A percentile compares a stretch with the other conserved stretches of the same genome.
These are phyloP conservation scores for Cerastoderma edule DNA, from an alignment of 2,888 invertebrate species.

Conservation along the genomic window DNA sequence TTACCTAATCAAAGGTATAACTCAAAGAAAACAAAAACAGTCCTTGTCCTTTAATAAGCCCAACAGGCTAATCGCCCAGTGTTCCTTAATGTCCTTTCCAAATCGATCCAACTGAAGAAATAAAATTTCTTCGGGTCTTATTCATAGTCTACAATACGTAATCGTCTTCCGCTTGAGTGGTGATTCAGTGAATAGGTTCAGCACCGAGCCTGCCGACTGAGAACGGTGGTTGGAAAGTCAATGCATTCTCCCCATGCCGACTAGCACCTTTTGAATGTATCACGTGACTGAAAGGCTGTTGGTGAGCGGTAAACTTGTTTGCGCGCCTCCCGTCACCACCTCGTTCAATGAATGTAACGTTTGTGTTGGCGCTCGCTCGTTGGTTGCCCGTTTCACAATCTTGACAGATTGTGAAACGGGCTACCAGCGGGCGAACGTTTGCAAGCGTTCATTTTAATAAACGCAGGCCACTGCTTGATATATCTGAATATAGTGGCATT, in stretches of 20 bases:
- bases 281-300: constrained; percentile 17
- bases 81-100: constrained; percentile 32
- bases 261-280: constrained; percentile 5
- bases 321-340: not conserved
- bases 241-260: constrained; percentile 16
- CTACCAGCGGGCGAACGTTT: too few relatives aligned
- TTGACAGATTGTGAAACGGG: too few relatives aligned
- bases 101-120: constrained; percentile 9
- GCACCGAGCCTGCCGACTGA: constrained; percentile 6
- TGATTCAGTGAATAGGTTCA: not conserved
- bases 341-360: too few relatives aligned
- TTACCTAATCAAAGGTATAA: too few relatives aligned
- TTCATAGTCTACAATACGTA: constrained; percentile 2
- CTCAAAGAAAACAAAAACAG: too few relatives aligned
- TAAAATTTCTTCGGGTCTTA: too few relatives aligned
- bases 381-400: too few relatives aligned
- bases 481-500: too few relatives aligned
- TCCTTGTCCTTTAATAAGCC: too few relatives aligned
- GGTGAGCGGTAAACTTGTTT: constrained; percentile 10
- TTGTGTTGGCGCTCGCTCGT: too few relatives aligned
- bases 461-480: too few relatives aligned
- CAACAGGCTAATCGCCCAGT: constrained; percentile 46
- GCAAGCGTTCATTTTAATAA: too few relatives aligned
- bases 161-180: constrained; percentile 8
- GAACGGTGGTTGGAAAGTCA: constrained; percentile 6